A percentile compares a stretch with the other conserved stretches of the same genome.
Conservation (phyloP, 2,888 invertebrate genomes). For the Periphyllus acericola region DNA sequence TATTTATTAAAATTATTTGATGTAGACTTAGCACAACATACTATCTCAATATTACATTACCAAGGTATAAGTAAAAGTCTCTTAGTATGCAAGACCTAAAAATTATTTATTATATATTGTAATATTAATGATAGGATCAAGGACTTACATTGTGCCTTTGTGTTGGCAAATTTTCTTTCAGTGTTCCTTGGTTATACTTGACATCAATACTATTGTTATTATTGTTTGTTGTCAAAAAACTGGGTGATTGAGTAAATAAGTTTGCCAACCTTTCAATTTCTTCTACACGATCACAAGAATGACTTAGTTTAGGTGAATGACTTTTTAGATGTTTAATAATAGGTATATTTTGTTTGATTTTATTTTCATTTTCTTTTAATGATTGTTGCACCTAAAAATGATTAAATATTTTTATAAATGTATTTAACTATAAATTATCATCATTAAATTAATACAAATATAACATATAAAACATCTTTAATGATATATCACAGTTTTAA, state of each 20-base stretch:
- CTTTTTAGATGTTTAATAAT: neutral
- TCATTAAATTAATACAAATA: too few relatives aligned
- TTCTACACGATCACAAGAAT: conserved; percentile 18
- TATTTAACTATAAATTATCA: neutral
- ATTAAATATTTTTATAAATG: neutral
- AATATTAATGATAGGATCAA: conserved; percentile 15
- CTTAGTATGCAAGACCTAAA: conserved; percentile 41
- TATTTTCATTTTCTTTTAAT: conserved; percentile 15
- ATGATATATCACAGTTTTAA: too few relatives aligned
- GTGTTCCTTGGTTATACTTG: conserved; percentile 12
- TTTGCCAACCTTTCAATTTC: conserved; percentile 59
- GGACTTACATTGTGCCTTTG: conserved; percentile 47
- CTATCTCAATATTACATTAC: conserved; percentile 38
- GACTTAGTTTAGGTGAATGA: conserved; percentile 16
- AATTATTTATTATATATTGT: conserved; percentile 29
- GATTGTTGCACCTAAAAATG: conserved; percentile 12
- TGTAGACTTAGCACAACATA: neutral
- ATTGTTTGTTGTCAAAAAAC: conserved; percentile 31
- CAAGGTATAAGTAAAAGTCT: conserved; percentile 3
- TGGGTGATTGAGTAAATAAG: conserved; percentile 47
- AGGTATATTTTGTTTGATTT: neutral
- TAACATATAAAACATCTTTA: too few relatives aligned
- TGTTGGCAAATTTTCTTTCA: conserved; percentile 6
- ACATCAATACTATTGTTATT: conserved; percentile 42
- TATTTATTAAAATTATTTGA: neutral